Base-by-base conservation (phyloP, 2,113 vertebrate species). In the Phrynosoma platyrhinos region DNA sequence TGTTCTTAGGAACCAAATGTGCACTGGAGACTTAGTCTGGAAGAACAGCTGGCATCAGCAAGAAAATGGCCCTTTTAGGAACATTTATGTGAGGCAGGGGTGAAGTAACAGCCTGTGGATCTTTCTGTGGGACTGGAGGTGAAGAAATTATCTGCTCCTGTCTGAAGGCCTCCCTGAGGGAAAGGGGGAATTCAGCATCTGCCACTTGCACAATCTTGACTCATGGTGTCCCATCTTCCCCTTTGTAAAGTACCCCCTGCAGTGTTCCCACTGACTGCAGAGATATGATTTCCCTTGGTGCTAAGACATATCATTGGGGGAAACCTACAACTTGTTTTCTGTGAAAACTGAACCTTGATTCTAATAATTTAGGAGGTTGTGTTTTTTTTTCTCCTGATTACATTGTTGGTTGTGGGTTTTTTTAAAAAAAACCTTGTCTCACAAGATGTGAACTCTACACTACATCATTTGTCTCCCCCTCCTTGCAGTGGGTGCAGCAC, bases 241-340 rank as follows among this genome's bases (percentile, higher is more conserved):
- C 55, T 30, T 30, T 86, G 69, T 58, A 55, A 82, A 47, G 58
- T 86, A 32, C 69, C 77, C 64, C 53, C 36, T 79, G 13, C 68
- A 71, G 40, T 72, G 40, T 20, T 12, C 13, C 79, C 27, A 69
- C 14, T 32, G 64, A 83, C 74, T 78, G 84, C 74, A 52, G 79
- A 90, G 79, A 69, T 69, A 42, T 2, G 20, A n/a, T 82, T 72
- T 76, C 74, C 79, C 80, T 83, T 83, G 89, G 89, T 90, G 89
- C 89, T 90, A 90, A 58, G 8, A 32, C 66, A 14, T 71, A 53
- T 77, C 87, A 83, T 78, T 77, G 72, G 58, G 87, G 84, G 52
- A n/a, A 82, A 85, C 40, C 69, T 42, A 66, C 64, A 83, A 75
- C 42, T 87, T 91, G 87, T 91, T 91, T 91, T 91, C 90, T 91